These are phyloP conservation scores for Somateria mollissima DNA, from an alignment of 2,797 vertebrate species.

Conservation along the genomic window DNA sequence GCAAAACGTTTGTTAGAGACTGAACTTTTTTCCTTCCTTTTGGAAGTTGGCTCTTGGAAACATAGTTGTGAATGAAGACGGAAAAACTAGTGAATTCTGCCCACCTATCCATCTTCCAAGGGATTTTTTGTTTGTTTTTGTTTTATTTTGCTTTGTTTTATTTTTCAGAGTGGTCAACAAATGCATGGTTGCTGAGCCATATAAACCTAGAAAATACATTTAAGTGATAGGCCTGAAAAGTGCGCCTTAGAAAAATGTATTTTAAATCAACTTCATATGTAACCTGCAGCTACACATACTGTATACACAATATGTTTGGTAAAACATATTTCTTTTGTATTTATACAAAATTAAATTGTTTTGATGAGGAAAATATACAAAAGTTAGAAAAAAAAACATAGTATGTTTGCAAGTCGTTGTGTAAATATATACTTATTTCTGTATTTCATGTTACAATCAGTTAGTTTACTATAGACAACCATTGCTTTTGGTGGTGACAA, in stretches of 20 bases:
- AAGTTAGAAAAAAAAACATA: not conserved
- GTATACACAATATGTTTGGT: accelerated
- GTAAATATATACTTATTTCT: not conserved
- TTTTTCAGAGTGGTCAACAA: not conserved
- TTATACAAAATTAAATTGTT: not conserved
- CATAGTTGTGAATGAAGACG: not conserved
- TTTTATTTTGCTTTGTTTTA: not conserved
- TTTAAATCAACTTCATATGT: not conserved
- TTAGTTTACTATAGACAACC: not conserved
- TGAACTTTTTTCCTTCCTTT: not conserved
- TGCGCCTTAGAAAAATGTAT: not conserved
- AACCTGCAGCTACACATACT: not conserved
- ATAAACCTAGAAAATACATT: not conserved
- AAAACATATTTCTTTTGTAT: not conserved
- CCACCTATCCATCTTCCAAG: not conserved
- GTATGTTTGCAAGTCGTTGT: not conserved
- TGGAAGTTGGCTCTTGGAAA: not conserved
- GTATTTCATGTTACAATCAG: not conserved
- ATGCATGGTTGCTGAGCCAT: not conserved
- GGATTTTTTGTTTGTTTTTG: not conserved
- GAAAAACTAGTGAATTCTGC: not conserved
- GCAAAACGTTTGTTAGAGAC: not conserved
- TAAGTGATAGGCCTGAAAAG: not conserved
- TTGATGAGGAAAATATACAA: not conserved
- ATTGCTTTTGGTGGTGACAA: not conserved